phyloP scores from a whole-genome alignment of 2,113 vertebrate species.

The Loxodonta africana region DNA sequence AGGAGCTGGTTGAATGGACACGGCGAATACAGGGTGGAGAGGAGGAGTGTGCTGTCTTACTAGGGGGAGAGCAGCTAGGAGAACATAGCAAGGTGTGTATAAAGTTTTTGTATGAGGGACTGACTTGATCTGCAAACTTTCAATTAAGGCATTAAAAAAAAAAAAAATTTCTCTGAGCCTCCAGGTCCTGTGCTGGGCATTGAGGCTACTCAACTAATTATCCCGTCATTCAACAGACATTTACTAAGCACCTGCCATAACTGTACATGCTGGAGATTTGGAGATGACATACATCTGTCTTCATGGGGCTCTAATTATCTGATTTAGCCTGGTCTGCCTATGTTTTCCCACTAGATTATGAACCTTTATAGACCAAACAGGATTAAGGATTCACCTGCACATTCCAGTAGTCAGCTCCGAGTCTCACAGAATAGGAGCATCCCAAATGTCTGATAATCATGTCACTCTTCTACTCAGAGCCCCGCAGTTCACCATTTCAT shows the following conservation, averaged over 20 bases:
- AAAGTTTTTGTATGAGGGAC: no score
- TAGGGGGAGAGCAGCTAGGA: no score
- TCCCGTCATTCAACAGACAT: background rate
- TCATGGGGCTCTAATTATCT: background rate
- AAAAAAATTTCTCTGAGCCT: background rate
- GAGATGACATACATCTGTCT: background rate
- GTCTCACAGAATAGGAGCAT: background rate
- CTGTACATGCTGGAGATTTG: background rate
- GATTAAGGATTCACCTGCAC: background rate
- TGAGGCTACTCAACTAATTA: background rate
- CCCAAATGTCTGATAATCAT: background rate
- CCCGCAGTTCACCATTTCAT: background rate
- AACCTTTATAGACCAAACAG: background rate
- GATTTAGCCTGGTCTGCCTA: background rate
- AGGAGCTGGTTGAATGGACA: no score
- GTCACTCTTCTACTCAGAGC: background rate
- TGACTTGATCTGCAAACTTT: no score
- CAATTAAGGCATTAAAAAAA: no score
- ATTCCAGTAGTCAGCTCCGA: background rate
- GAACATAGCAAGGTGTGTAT: background rate
- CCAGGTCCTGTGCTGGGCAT: background rate
- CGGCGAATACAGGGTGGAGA: no score
- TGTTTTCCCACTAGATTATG: background rate
- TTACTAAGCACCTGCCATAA: background rate
- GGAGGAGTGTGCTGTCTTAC: no score